Percentiles rank a stretch among this genome's conserved stretches.
Conservation (phyloP, 2,888 invertebrate species). For the Gisinianus flammeolus region DNA sequence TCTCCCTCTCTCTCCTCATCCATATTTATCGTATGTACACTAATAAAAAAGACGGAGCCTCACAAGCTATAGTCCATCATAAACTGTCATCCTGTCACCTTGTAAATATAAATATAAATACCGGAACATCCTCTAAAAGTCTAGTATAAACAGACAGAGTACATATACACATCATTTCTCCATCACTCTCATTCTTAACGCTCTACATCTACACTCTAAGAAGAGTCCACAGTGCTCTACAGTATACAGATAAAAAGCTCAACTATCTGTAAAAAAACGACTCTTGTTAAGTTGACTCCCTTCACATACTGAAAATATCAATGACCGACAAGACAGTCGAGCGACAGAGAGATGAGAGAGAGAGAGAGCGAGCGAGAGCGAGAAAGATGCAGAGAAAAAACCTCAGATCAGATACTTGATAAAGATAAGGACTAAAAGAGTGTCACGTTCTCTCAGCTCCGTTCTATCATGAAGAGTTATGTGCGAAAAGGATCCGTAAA, state of each 20-base stretch:
- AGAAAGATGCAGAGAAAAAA: background rate
- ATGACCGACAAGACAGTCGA: slow-evolving; percentile 34
- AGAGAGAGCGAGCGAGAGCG: no score
- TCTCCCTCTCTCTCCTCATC: background rate
- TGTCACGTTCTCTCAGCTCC: background rate
- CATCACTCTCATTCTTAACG: background rate
- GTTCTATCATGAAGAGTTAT: background rate
- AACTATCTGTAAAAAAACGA: background rate
- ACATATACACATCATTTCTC: background rate
- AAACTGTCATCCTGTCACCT: background rate
- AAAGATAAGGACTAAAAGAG: background rate
- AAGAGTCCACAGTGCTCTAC: background rate
- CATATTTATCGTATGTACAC: background rate
- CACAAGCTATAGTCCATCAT: background rate
- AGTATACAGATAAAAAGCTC: background rate
- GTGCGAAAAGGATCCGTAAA: slow-evolving; percentile 1
- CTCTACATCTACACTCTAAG: background rate
- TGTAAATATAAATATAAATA: background rate
- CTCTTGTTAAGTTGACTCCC: background rate
- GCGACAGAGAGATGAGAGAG: no score
- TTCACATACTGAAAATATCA: slow-evolving; percentile 16
- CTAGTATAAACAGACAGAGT: background rate
- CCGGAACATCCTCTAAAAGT: background rate
- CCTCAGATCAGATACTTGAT: background rate
- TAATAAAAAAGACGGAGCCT: background rate